Evolutionary conservation across 2,797 vertebrate genomes (phyloP).

Genomic region (Sparus aurata): DNA sequence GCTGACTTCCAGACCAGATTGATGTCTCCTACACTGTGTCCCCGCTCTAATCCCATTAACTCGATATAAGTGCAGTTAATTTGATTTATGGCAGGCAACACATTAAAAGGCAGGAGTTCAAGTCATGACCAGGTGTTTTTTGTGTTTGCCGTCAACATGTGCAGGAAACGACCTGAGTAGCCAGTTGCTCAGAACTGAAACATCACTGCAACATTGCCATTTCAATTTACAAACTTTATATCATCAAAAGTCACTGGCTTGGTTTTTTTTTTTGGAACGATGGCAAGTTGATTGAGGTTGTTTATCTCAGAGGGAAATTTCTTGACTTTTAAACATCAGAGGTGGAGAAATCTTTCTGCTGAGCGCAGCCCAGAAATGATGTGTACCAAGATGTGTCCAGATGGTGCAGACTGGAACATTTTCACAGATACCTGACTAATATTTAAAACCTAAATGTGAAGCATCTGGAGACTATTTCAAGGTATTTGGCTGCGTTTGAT

Average conservation of each 20-base stretch:
- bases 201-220: slow-evolving; percentile 2
- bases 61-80: slow-evolving; percentile 75
- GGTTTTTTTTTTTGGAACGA: slow-evolving; percentile 17
- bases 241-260: slow-evolving; percentile 23
- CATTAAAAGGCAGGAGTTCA: slow-evolving; percentile 68
- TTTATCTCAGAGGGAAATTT: slow-evolving; percentile 20
- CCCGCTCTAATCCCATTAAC: slow-evolving; percentile 81
- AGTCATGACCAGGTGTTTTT: slow-evolving; percentile 72
- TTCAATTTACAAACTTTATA: slow-evolving; percentile 26
- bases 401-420: slow-evolving; percentile 30
- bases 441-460: slow-evolving; percentile 25
- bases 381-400: slow-evolving; percentile 24
- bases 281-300: slow-evolving; percentile 11
- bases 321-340: background rate
- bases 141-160: slow-evolving; percentile 57
- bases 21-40: slow-evolving; percentile 78
- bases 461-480: slow-evolving; percentile 42
- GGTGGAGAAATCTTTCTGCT: background rate
- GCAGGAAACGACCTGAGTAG: background rate
- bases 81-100: slow-evolving; percentile 74
- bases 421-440: slow-evolving; percentile 35
- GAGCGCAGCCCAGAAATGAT: slow-evolving; percentile 15
- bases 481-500: background rate
- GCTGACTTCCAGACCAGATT: slow-evolving; percentile 80
- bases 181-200: slow-evolving; percentile 9